Conservation (phyloP, 2,113 vertebrate genomes). For the Sylvilagus bachmani region DNA sequence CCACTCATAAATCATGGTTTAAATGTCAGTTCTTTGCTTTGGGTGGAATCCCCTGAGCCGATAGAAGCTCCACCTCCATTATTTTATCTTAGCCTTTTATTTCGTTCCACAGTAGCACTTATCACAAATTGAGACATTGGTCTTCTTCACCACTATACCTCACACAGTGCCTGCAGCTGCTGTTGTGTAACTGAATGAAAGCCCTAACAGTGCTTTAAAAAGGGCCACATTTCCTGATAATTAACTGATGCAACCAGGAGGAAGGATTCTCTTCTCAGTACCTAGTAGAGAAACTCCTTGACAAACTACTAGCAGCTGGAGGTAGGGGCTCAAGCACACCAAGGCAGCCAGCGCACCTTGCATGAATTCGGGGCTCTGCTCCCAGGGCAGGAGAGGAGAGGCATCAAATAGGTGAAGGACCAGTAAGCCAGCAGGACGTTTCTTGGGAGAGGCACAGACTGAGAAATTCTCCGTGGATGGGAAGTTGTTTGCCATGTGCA, state of each 20-base stretch:
- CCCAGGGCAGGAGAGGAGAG: background rate
- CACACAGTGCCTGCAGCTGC: background rate
- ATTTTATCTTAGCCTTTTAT: background rate
- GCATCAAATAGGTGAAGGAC: background rate
- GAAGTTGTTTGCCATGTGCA: background rate
- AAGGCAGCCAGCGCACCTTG: background rate
- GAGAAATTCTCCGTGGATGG: slow-evolving; percentile 29
- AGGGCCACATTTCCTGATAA: background rate
- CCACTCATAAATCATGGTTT: background rate
- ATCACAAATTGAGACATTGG: background rate
- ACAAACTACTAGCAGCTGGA: background rate
- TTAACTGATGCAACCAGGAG: background rate
- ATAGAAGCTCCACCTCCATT: background rate
- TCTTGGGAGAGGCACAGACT: background rate
- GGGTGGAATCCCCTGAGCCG: background rate
- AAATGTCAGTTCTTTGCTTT: background rate
- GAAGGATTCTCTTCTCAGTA: background rate
- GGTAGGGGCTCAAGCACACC: background rate
- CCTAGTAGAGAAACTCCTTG: background rate
- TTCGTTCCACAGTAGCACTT: background rate
- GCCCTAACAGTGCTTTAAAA: background rate
- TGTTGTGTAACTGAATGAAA: background rate
- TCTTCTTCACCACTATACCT: background rate
- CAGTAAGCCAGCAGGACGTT: background rate
- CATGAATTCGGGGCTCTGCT: background rate